Base-by-base conservation (phyloP, 2,888 invertebrate species). In the Crepidodera aurea region DNA sequence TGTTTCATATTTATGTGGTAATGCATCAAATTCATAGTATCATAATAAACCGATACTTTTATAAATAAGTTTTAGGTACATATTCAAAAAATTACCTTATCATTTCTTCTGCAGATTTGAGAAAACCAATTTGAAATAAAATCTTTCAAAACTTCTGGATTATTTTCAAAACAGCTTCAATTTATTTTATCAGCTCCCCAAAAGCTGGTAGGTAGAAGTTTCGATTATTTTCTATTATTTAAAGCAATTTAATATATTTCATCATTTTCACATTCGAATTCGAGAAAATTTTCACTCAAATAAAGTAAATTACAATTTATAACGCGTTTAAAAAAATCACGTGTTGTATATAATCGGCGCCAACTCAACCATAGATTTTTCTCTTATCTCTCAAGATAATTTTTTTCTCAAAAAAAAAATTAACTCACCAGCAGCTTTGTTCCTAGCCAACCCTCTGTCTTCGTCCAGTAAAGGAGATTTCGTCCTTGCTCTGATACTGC, bases 401-500 rank as follows among this genome's bases (percentile, higher is more conserved):
- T 40, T 40, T 40, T 40, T 18, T 40, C n/a, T 8, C 12, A 40
- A 8, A 8, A 2, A 37, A 8, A 37, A 13, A 37, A 37, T 13
- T 3, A 42, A 71, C 73, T 65, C 70, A 79, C 79, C 79, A 72
- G 79, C 78, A 19, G 78, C 75, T 68, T 77, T 79, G 64, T 78
- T 78, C 67, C 75, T 74, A 12, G 74, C 72, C 60, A 75, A 75
- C 34, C 71, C 66, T 39, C 69, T 71, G 32, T 77, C 78, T 22
- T 79, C 79, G 56, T 77, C 77, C 22, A 78, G 51, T 15, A 79
- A 70, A n/a, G 79, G 79, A 48, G 77, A 68, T 62, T 74, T 77
- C 69, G 70, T 75, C 69, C 78, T 75, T 37, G 71, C 71, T 27
- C 60, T 69, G 15, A 62, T 12, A 18, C 50, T 60, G 50, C 64